Base-by-base conservation (phyloP, 2,888 invertebrate species). In the Strigamia maritima region DNA sequence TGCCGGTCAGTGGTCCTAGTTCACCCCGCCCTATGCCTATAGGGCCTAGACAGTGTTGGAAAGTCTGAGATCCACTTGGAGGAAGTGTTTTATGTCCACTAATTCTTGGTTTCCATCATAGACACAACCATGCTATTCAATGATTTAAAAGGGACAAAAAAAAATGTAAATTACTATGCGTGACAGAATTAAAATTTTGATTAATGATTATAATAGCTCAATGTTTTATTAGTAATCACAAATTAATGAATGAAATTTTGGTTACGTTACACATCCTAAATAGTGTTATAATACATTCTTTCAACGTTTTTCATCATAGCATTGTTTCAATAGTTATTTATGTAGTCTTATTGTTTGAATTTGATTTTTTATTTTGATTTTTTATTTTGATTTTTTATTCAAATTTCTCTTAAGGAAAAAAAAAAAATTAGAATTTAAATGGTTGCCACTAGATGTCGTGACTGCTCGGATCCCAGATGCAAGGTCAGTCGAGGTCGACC, bases 61-160 rank as follows among this genome's bases (percentile, higher is more conserved):
- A 60, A 60, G 60, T 60, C 24, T 60, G 60, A 60, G 60, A 60
- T 60, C 60, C 60, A 60, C 60, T 60, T 60, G 60, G 60, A 60
- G 60, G 60, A 60, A 60, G 60, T 60, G 60, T 60, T 60, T 60
- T 60, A 60, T 60, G 60, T 60, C 60, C 24, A 22, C 22, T 24
- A 60, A 60, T 60, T 60, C 24, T 60, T 19, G 60, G 19, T 60
- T 60, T 44, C 40, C 40, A 44, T 44, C 40, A 44, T 44, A 6
- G 40, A 44, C 40, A 44, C 40, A 16, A 44, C 40, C 40, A 44
- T 44, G 40, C 40, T 44, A 44, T 44, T 44, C 40, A 16, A 12
- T 14, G 40, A 44, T 44, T 44, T 44, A 44, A 44, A 44, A 16
- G 40, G 6, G 3, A 14, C 40, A 44, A 12, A 44, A 44, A 44